Evolutionary conservation across 2,113 vertebrate species (phyloP), one percentile per base, ranked within the genome.

Genomic region (Psammodynastes pulverulentus): DNA sequence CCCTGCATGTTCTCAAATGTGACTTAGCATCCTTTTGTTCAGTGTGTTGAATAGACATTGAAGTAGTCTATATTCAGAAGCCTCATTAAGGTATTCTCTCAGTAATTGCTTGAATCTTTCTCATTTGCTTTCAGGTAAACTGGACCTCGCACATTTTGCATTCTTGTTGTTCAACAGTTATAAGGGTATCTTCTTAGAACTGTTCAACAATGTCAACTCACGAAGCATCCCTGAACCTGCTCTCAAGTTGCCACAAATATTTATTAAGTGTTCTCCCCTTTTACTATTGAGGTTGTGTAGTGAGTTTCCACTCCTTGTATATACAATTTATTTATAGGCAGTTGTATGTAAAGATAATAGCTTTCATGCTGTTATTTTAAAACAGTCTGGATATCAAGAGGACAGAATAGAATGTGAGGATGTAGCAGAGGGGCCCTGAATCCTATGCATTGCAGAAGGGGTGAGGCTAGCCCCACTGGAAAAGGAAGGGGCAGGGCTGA

Each of bases 41-140:
- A 89, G 39, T 92, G 87, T 85, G 13, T 29, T 84, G 51, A 89
- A 56, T 34, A 45, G 87, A 89, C 67, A 56, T 39, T 85, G 91
- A 58, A 84, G 6, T 85, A 52, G 67, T 92, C 52, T 89, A 21
- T 89, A 24, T 92, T 85, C 72, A 89, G 67, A 89, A 92, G 29
- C 72, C 67, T 58, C 91, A 84, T 89, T 92, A 92, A 92, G 67
- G 29, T 88, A 43, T 84, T 87, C 84, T 89, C 87, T 89, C 39
- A 54, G 67, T 89, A 92, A 92, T 58, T 92, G 87, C 84, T 53
- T 56, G 52, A 72, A 89, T 92, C 87, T 92, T 72, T 89, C 26
- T 9, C 48, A 45, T 89, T n/a, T 58, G 67, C 52, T 43, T 92
- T 79, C 52, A 84, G 84, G 87, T 51, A 56, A 45, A 23, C 56